Evolutionary conservation across 2,113 vertebrate species (phyloP), one percentile per base, ranked within the genome.

Genomic region (Genyomyrus donnyi): DNA sequence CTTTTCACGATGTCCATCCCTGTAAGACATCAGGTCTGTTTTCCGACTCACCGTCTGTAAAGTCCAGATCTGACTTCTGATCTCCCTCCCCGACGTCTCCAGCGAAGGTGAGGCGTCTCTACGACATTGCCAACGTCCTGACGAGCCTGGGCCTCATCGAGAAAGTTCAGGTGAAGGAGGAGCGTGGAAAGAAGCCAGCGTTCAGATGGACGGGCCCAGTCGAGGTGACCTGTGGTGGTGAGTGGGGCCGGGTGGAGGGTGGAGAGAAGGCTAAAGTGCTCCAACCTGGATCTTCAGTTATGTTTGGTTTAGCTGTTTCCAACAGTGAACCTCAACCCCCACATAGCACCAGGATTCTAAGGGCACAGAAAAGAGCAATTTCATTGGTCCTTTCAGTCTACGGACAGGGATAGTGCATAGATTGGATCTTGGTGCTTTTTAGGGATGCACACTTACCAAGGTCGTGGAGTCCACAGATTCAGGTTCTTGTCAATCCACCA

Each of bases 121-220:
- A 99, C 77, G 98, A 99, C 92, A 99, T 99, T 0, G 98, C 98
- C 88, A 99, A 99, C 0, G 97, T 99, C 56, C 94, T 98, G 94
- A 98, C 97, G 91, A 98, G 98, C 94, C 93, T 99, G 90, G 92
- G 90, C 87, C 96, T 98, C 90, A 99, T 99, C 88, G 97, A 97
- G 94, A 98, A 99, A 93, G 96, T 98, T 45, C 96, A 97, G 0
- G 97, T 98, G 0, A 96, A 96, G 0, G 97, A 98, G 92, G 97
- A 98, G 80, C 93, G 96, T 85, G 97, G 97, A 87, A 96, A 97
- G 15, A 98, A 98, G 80, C 97, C 97, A 0, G 98, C 97, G 86
- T 98, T 99, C 94, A 96, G 97, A 84, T 97, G 97, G 98, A 97
- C 98, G 1, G 98, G 98, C 27, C 97, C 97, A 0, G 95, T 96